phyloP scores from a whole-genome alignment of 2,797 vertebrate species.

The Coregonus ussuriensis region DNA sequence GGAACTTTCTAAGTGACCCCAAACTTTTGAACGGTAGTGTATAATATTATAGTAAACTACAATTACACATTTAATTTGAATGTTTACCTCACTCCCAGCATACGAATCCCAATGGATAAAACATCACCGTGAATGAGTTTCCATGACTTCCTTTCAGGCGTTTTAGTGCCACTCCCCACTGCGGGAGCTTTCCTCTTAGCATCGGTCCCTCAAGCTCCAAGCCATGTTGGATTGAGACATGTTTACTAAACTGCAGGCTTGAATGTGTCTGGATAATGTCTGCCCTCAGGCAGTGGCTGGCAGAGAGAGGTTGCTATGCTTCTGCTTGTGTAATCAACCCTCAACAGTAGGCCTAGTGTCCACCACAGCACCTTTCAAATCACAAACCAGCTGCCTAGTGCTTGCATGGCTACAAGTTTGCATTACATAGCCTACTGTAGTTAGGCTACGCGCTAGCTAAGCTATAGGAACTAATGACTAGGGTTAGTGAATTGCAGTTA shows the following conservation, averaged over 20 bases:
- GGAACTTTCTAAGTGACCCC: too few species aligned
- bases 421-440: not conserved
- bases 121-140: not conserved
- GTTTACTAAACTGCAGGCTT: conserved; percentile 62
- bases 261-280: conserved; percentile 57
- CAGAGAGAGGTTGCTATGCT: conserved; percentile 51
- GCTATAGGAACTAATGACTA: not conserved
- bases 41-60: too few species aligned
- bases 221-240: conserved; percentile 43
- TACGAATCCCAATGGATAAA: not conserved
- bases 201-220: conserved; percentile 39
- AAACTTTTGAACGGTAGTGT: too few species aligned
- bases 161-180: not conserved
- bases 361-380: conserved; percentile 40
- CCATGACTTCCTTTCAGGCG: not conserved
- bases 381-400: conserved; percentile 36
- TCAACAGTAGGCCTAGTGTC: conserved; percentile 32
- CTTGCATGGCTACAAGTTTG: not conserved
- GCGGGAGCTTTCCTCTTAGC: conserved; percentile 29
- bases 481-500: not conserved
- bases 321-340: conserved; percentile 67
- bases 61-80: too few species aligned
- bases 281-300: conserved; percentile 54
- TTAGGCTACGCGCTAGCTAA: not conserved
- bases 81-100: too few species aligned